phyloP scores from a whole-genome alignment of 2,797 vertebrate species.

The Coluber constrictor region DNA sequence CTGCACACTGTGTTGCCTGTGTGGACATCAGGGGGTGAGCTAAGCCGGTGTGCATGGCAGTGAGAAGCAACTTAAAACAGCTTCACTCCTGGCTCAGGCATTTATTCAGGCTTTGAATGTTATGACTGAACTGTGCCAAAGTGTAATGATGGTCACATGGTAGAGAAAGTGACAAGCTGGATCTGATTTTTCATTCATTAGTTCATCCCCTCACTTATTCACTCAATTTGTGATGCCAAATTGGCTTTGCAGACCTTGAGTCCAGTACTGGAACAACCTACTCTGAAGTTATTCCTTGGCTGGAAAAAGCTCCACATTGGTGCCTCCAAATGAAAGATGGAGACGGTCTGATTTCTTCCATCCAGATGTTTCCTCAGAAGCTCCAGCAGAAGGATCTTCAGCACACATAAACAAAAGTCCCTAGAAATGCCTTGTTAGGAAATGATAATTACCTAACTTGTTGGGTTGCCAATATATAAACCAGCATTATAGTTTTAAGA shows the following conservation, averaged over 20 bases:
- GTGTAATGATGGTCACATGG: neutral
- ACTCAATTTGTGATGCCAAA: neutral
- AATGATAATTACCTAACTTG: too few species aligned
- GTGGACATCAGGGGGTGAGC: neutral
- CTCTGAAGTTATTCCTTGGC: neutral
- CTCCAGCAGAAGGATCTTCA: neutral
- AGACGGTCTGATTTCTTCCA: neutral
- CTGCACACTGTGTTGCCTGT: neutral
- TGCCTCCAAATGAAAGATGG: neutral
- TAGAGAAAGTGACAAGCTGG: neutral
- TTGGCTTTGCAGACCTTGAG: neutral
- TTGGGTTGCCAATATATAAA: too few species aligned
- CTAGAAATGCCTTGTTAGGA: neutral
- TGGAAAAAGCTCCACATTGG: neutral
- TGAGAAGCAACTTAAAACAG: neutral
- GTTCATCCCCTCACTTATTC: neutral
- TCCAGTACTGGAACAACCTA: neutral
- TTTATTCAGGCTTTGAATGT: neutral
- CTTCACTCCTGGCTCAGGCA: neutral
- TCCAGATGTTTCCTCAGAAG: neutral
- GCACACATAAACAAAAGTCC: neutral
- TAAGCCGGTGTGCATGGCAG: neutral
- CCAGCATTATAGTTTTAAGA: too few species aligned
- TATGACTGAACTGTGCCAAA: neutral
- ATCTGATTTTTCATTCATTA: neutral